These are phyloP conservation scores for Busseola fusca DNA, from an alignment of 2,888 invertebrate genomes.

Conservation along the genomic window DNA sequence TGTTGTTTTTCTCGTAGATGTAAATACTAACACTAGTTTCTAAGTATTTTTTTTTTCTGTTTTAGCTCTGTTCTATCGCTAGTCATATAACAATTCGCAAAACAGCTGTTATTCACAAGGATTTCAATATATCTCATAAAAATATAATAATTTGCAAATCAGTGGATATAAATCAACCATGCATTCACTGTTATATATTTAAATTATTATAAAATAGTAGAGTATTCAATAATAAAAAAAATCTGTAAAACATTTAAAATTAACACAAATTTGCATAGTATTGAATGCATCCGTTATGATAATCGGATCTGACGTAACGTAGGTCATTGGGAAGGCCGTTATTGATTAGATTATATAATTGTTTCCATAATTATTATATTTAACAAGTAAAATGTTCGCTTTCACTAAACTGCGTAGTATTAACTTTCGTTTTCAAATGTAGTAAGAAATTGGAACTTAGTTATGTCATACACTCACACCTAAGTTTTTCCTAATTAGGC, in stretches of 20 bases:
- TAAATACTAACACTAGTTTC: too few relatives aligned
- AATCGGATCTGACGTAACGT: constrained; percentile 49
- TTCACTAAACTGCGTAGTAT: constrained; percentile 22
- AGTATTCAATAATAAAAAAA: constrained; percentile 3
- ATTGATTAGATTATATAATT: constrained; percentile 39
- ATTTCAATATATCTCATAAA: constrained; percentile 1
- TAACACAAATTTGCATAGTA: constrained; percentile 24
- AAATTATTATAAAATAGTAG: background rate
- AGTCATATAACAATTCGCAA: background rate
- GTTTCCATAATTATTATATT: constrained; percentile 20
- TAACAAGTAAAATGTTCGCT: constrained; percentile 16
- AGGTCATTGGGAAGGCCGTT: constrained; percentile 47
- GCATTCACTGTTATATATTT: constrained; percentile 8
- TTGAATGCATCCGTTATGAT: constrained; percentile 45
- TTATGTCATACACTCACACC: too few relatives aligned
- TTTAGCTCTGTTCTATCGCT: constrained; percentile 2
- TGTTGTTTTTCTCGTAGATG: too few relatives aligned
- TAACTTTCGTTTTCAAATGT: background rate
- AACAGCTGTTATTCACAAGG: background rate
- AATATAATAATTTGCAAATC: background rate
- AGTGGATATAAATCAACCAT: background rate
- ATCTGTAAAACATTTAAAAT: background rate
- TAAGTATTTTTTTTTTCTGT: background rate
- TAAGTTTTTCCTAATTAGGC: background rate
- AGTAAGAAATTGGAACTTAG: background rate